These are phyloP conservation scores for Hoplodrina ambigua DNA, from an alignment of 2,888 invertebrate genomes.

Conservation along the genomic window DNA sequence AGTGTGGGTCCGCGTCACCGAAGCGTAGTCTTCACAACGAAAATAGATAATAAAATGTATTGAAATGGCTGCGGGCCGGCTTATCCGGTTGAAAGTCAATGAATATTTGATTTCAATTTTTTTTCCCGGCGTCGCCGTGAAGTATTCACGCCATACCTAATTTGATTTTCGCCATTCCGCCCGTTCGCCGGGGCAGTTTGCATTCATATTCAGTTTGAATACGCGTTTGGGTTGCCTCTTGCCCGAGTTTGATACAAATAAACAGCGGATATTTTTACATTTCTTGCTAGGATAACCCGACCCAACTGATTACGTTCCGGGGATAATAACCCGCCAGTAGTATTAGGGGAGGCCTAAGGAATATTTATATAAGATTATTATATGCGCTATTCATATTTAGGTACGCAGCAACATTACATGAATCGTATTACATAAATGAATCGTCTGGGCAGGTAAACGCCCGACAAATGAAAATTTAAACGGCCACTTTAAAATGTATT, in stretches of 20 bases:
- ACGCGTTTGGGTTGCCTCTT: constrained; percentile 89
- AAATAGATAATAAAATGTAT: constrained; percentile 91
- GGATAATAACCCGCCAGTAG: constrained; percentile 84
- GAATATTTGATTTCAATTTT: constrained; percentile 91
- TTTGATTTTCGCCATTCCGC: constrained; percentile 90
- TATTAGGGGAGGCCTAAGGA: constrained; percentile 79
- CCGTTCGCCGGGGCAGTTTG: constrained; percentile 89
- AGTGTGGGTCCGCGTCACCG: constrained; percentile 64
- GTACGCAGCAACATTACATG: constrained; percentile 52
- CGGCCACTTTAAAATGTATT: constrained; percentile 34
- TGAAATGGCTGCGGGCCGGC: constrained; percentile 89
- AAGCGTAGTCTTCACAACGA: constrained; percentile 78
- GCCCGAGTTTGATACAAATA: constrained; percentile 89
- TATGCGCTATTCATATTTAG: constrained; percentile 68
- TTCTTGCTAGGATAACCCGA: constrained; percentile 86
- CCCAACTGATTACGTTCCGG: constrained; percentile 88
- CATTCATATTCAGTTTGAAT: constrained; percentile 90
- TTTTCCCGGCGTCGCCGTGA: constrained; percentile 89
- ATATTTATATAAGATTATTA: constrained; percentile 82
- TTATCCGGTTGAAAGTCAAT: constrained; percentile 90
- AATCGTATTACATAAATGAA: constrained; percentile 46
- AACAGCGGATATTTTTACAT: constrained; percentile 90
- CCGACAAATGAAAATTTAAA: constrained; percentile 36
- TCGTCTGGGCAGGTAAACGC: constrained; percentile 36
- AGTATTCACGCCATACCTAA: constrained; percentile 91